Evolutionary conservation across 1,140 invertebrate genomes (phyloP).

Genomic region (Caerostris darwini): DNA sequence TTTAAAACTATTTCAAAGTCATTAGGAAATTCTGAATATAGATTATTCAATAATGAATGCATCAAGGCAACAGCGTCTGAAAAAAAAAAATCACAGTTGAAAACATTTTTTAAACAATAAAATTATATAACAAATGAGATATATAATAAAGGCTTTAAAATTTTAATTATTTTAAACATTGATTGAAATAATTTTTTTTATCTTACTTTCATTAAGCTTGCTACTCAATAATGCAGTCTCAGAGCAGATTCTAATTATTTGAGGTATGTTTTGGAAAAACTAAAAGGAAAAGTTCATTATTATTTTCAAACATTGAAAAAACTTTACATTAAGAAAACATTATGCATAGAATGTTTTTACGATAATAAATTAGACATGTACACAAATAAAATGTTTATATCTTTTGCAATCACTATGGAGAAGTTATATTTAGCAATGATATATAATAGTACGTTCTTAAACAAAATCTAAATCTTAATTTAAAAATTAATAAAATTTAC

Average conservation of each 20-base stretch:
- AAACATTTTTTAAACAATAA: neutral
- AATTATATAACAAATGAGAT: neutral
- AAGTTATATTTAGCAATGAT: too few species aligned
- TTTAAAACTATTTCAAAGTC: conserved; percentile 62
- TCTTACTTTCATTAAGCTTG: conserved; percentile 65
- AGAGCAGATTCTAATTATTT: conserved; percentile 19
- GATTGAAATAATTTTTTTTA: neutral
- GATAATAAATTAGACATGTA: too few species aligned
- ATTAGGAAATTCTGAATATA: conserved; percentile 59
- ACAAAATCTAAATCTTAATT: too few species aligned
- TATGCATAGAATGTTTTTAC: too few species aligned
- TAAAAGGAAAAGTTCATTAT: conserved; percentile 1
- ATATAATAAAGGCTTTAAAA: neutral
- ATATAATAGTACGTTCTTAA: too few species aligned
- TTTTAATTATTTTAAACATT: neutral
- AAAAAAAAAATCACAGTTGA: neutral
- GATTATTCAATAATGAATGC: conserved; percentile 14
- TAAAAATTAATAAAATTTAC: too few species aligned
- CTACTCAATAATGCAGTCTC: neutral
- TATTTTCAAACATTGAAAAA: neutral
- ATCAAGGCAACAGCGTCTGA: conserved; percentile 10
- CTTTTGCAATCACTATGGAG: too few species aligned
- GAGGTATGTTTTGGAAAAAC: conserved; percentile 72
- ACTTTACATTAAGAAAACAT: too few species aligned
- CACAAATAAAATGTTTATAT: too few species aligned